phyloP scores from a whole-genome alignment of 2,888 invertebrate species.

The Brassicogethes aeneus region DNA sequence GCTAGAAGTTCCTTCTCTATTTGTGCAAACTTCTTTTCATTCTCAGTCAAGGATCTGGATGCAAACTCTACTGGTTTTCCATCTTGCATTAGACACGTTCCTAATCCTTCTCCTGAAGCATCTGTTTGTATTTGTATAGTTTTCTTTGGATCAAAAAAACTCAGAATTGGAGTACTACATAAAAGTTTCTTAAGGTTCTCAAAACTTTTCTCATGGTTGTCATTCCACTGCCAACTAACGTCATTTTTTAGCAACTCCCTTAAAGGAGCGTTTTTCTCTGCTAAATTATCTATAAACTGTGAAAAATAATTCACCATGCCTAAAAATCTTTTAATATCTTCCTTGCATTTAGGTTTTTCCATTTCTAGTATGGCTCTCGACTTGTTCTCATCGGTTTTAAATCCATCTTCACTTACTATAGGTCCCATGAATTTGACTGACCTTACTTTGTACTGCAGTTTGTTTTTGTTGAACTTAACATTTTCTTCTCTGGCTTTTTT shows the following conservation, averaged over 20 bases:
- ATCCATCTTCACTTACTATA: constrained; percentile 12
- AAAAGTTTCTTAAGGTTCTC: constrained; percentile 11
- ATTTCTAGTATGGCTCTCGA: constrained; percentile 13
- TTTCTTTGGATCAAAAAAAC: constrained; percentile 12
- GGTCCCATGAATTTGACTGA: constrained; percentile 24
- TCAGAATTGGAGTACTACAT: constrained; percentile 11
- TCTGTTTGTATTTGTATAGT: constrained; percentile 13
- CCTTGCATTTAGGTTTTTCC: constrained; percentile 13
- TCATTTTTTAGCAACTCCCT: constrained; percentile 15
- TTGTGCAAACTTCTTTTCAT: constrained; percentile 22
- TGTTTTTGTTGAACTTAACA: constrained; percentile 26
- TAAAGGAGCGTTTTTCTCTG: constrained; percentile 13
- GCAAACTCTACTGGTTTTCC: constrained; percentile 13
- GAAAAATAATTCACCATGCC: constrained; percentile 17
- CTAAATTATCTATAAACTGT: constrained; percentile 16
- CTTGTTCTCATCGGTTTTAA: constrained; percentile 12
- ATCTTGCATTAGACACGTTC: constrained; percentile 16
- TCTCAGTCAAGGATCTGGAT: constrained; percentile 14
- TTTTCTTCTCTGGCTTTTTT: constrained; percentile 18
- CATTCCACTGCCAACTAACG: constrained; percentile 10
- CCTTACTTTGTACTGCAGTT: constrained; percentile 22
- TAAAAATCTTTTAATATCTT: constrained; percentile 14
- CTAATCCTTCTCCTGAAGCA: constrained; percentile 13
- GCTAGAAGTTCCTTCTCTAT: constrained; percentile 31
- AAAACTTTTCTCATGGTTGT: constrained; percentile 8